Evolutionary conservation across 2,113 vertebrate species (phyloP).

Genomic region (Tinamus guttatus): DNA sequence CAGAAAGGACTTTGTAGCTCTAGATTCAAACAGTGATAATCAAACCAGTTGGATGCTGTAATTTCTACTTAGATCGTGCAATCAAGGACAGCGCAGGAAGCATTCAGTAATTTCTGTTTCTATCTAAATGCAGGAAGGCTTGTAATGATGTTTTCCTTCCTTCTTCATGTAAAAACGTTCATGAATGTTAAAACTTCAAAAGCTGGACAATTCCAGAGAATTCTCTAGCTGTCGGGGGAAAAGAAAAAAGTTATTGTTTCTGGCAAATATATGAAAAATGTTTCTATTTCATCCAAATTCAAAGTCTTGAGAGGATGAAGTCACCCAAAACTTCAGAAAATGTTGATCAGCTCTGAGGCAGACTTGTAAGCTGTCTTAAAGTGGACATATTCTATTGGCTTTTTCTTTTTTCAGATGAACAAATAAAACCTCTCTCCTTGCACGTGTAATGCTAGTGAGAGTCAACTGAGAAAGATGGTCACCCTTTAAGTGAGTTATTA

Average conservation of each 20-base stretch:
- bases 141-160: background rate
- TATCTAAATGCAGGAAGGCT: background rate
- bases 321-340: background rate
- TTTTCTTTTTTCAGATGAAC: background rate
- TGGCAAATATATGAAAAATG: background rate
- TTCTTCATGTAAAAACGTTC: background rate
- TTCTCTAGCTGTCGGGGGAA: background rate
- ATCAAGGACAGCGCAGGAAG: background rate
- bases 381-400: background rate
- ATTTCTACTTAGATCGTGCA: background rate
- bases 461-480: background rate
- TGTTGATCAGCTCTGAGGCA: background rate
- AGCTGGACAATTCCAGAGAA: background rate
- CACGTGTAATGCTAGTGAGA: background rate
- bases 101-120: background rate
- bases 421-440: background rate
- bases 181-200: background rate
- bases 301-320: background rate
- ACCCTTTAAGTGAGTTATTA: constrained; percentile 26
- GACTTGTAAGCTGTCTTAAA: background rate
- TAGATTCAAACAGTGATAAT: background rate
- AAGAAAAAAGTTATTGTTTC: background rate
- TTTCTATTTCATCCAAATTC: background rate
- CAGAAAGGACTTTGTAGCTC: background rate
- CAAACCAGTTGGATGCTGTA: background rate